phyloP scores from a whole-genome alignment of 2,797 vertebrate genomes.

The Mormyrus hasselquistii region DNA sequence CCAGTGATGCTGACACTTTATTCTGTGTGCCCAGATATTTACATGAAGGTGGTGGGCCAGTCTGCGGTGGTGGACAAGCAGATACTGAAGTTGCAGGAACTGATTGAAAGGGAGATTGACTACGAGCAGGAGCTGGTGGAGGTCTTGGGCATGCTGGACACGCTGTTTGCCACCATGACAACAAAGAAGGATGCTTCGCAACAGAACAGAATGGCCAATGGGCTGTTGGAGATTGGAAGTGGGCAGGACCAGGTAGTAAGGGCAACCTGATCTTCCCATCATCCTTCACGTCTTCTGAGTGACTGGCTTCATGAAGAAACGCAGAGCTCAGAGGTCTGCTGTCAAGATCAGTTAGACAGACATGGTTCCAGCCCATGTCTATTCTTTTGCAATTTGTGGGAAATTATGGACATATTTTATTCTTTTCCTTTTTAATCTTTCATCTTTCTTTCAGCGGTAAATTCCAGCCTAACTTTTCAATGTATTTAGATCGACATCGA shows the following conservation, averaged over 20 bases:
- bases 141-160: slow-evolving; percentile 94
- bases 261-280: slow-evolving; percentile 41
- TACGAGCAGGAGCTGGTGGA: slow-evolving; percentile 84
- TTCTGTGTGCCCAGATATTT: slow-evolving; percentile 67
- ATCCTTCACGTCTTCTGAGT: neutral
- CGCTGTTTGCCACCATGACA: slow-evolving; percentile 79
- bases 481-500: neutral
- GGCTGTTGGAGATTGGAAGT: slow-evolving; percentile 41
- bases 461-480: neutral
- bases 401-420: neutral
- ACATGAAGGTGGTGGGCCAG: slow-evolving; percentile 74
- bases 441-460: neutral
- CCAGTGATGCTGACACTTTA: neutral
- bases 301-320: neutral
- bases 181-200: slow-evolving; percentile 54
- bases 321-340: neutral
- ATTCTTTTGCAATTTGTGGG: neutral
- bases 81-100: slow-evolving; percentile 77
- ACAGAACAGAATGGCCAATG: slow-evolving; percentile 48
- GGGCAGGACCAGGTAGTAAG: slow-evolving; percentile 40
- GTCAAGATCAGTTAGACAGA: neutral
- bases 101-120: slow-evolving; percentile 78
- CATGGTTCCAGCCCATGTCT: neutral
- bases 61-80: slow-evolving; percentile 80
- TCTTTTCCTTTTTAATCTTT: neutral